Conservation (phyloP, 37 sponge, comb jelly and placozoan species). For the Haliclona indistincta region DNA sequence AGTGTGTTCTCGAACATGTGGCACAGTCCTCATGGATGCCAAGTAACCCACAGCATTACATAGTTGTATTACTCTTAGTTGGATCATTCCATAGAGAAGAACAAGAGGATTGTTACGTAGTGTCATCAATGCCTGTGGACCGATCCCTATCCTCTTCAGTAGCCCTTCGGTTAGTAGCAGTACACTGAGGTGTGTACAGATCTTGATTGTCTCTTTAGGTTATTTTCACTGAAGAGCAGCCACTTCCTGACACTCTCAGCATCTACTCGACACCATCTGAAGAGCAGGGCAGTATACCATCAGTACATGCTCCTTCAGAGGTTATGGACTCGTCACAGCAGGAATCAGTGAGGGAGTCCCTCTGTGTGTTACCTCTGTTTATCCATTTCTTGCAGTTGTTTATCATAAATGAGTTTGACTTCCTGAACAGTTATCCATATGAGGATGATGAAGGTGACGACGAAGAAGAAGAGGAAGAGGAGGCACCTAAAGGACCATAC, state of each 20-base stretch:
- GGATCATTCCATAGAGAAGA: constrained; percentile 23
- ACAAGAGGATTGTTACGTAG: constrained; percentile 65
- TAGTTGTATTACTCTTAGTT: not conserved
- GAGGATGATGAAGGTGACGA: constrained; percentile 8
- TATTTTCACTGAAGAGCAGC: constrained; percentile 66
- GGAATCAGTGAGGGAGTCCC: constrained; percentile 31
- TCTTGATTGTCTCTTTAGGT: constrained; percentile 4
- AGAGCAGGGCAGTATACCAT: constrained; percentile 34
- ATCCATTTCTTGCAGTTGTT: too few species aligned
- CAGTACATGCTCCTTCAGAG: constrained; percentile 19
- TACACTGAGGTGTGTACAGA: not conserved
- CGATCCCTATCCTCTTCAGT: constrained; percentile 46
- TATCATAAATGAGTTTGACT: constrained; percentile 60
- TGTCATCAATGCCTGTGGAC: constrained; percentile 71
- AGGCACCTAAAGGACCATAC: not conserved
- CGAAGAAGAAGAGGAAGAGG: not conserved
- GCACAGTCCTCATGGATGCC: constrained; percentile 54
- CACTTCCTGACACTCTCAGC: constrained; percentile 23
- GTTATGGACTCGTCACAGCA: constrained; percentile 46
- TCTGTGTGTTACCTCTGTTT: not conserved
- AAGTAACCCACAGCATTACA: constrained; percentile 6
- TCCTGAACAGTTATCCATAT: constrained; percentile 61
- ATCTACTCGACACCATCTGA: constrained; percentile 46
- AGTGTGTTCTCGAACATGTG: constrained; percentile 33
- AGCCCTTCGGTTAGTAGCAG: constrained; percentile 54